Evolutionary conservation across 2,113 vertebrate species (phyloP), one percentile per base, ranked within the genome.

Genomic region (Amia ocellicauda): DNA sequence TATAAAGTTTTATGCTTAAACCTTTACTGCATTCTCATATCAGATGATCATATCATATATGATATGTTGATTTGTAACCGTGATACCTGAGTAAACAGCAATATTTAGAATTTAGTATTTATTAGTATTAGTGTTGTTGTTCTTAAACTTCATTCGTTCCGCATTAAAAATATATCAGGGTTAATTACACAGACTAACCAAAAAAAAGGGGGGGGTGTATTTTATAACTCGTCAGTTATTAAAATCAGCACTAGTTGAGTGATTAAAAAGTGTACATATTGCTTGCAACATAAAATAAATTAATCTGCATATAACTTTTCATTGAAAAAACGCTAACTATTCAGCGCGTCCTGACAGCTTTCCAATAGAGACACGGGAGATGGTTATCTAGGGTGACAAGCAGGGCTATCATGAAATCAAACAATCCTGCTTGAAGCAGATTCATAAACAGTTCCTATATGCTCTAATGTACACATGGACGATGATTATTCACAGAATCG

Each of bases 41-140:
- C 74, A 78, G 78, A 80, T 85, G 85, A 85, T 64, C 86, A 83
- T 78, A 82, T n/a, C n/a, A n/a, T n/a, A 87, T 78, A 85, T 85
- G 78, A 83, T 87, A 82, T 86, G n/a, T n/a, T n/a, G 80, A 90
- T 87, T 90, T 85, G 89, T 79, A 76, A 72, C 80, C 80, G 78
- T 76, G 85, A 85, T 82, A 85, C 83, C 87, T 86, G 84, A 86
- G 72, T 85, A 85, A 87, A 88, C 79, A 85, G 84, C 76, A 14
- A 70, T 43, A 70, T 81, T 78, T 83, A 81, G 14, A 16, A 47
- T 47, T n/a, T 47, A 14, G 26, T 11, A 36, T 11, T 36, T 36
- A 36, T 36, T 36, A n/a, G n/a, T n/a, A n/a, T n/a, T n/a, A n/a
- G n/a, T n/a, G n/a, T n/a, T n/a, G n/a, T n/a, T n/a, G n/a, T n/a